Evolutionary conservation across 1,140 invertebrate genomes (phyloP).

Genomic region (Ceratoteleas bidentatus): DNA sequence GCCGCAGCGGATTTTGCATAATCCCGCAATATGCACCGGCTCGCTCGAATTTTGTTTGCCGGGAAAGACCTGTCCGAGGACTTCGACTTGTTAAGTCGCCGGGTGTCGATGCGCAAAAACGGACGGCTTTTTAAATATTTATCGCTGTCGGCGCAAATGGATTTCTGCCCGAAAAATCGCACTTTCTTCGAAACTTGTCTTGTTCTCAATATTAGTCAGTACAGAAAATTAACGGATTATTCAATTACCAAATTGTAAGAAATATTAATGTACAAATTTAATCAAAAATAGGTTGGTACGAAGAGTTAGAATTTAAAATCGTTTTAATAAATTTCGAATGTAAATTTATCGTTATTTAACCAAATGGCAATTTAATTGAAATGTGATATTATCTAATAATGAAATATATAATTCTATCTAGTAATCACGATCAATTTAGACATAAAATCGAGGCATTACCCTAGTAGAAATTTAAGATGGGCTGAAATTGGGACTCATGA

Average conservation of each 20-base stretch:
- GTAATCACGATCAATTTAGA: too few species aligned
- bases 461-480: too few species aligned
- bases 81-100: slow-evolving; percentile 18
- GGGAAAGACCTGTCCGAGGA: slow-evolving; percentile 4
- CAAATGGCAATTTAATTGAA: too few species aligned
- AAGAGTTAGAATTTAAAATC: too few species aligned
- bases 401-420: too few species aligned
- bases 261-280: too few species aligned
- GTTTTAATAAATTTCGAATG: too few species aligned
- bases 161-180: not conserved
- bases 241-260: not conserved
- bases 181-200: not conserved
- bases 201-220: not conserved
- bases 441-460: too few species aligned
- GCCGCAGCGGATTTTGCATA: slow-evolving; percentile 27
- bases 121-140: slow-evolving; percentile 40
- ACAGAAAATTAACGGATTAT: not conserved
- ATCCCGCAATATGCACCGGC: slow-evolving; percentile 18
- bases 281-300: too few species aligned
- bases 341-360: too few species aligned
- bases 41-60: slow-evolving; percentile 26
- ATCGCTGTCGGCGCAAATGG: slow-evolving; percentile 13
- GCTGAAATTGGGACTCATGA: too few species aligned
- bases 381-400: too few species aligned
- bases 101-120: slow-evolving; percentile 13